Conservation (phyloP, 2,888 invertebrate genomes). For the Brachyptera putata region DNA sequence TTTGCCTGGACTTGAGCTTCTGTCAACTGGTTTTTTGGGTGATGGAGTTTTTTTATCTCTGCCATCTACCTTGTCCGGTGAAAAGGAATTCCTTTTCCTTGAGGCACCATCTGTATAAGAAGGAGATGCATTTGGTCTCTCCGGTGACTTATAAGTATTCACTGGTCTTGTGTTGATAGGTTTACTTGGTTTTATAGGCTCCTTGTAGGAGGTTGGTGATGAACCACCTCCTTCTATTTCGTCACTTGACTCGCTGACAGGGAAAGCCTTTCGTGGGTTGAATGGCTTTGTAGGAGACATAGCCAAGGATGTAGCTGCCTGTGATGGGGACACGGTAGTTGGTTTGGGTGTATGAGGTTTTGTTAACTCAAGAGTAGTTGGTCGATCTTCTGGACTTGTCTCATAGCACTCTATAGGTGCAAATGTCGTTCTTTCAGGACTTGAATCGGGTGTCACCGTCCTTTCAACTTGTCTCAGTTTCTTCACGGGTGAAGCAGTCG, state of each 20-base stretch:
- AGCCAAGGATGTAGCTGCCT: no score
- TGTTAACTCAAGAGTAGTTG: no score
- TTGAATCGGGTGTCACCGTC: conserved; percentile 33
- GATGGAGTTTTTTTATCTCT: not conserved
- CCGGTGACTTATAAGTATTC: conserved; percentile 17
- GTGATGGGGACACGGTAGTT: not conserved
- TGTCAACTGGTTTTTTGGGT: no score
- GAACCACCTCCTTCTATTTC: no score
- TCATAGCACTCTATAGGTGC: conserved; percentile 38
- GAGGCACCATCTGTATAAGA: not conserved
- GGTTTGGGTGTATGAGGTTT: not conserved
- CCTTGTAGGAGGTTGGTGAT: not conserved
- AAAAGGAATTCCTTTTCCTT: not conserved
- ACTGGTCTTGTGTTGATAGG: conserved; percentile 23
- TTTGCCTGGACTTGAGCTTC: not conserved
- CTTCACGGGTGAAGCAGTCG: not conserved
- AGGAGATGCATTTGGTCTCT: conserved; percentile 16
- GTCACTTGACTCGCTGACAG: not conserved
- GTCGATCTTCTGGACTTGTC: conserved; percentile 34
- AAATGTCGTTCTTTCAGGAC: conserved; percentile 38
- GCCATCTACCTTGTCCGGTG: no score
- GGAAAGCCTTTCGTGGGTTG: no score
- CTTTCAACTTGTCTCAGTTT: not conserved
- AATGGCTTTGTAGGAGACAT: no score
- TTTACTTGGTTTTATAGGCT: conserved; percentile 28